phyloP scores from a whole-genome alignment of 2,797 vertebrate species.

The Aulostomus chinensis region DNA sequence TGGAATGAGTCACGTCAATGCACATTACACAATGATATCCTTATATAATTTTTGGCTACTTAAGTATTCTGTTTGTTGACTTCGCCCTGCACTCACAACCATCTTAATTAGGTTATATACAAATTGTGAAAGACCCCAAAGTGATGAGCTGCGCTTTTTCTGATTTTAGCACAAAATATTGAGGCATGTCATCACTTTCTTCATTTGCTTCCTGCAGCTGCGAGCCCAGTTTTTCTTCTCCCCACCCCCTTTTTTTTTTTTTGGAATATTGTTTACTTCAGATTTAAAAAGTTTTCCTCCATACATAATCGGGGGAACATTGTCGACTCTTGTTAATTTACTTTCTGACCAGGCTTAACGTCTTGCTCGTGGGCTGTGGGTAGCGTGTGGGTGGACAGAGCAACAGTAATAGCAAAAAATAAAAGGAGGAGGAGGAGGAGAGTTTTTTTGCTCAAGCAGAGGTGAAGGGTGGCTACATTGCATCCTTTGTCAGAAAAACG shows the following conservation, averaged over 20 bases:
- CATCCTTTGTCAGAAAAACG: conserved; percentile 13
- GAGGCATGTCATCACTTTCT: conserved; percentile 37
- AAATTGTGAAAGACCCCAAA: conserved; percentile 21
- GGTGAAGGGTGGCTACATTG: conserved; percentile 17
- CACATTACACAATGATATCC: conserved; percentile 16
- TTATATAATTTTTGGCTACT: too few relatives aligned
- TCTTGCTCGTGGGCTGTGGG: conserved; percentile 13
- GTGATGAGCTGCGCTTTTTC: conserved; percentile 24
- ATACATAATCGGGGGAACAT: too few relatives aligned
- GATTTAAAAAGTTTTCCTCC: too few relatives aligned
- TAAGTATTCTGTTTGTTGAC: too few relatives aligned
- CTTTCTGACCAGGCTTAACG: conserved; percentile 1
- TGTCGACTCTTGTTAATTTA: neutral
- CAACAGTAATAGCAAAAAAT: conserved; percentile 4
- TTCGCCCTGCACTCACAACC: conserved; percentile 16
- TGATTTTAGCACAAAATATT: conserved; percentile 28
- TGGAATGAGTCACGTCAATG: too few relatives aligned
- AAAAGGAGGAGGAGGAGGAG: conserved; percentile 44
- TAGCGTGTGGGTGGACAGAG: conserved; percentile 22
- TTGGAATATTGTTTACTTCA: too few relatives aligned
- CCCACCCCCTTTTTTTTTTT: neutral
- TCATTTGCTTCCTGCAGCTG: conserved; percentile 27
- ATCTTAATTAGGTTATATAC: conserved; percentile 18
- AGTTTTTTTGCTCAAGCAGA: conserved; percentile 16
- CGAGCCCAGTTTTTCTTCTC: neutral